Base-by-base conservation (phyloP, 2,113 vertebrate species). In the Notothenia rossii region DNA sequence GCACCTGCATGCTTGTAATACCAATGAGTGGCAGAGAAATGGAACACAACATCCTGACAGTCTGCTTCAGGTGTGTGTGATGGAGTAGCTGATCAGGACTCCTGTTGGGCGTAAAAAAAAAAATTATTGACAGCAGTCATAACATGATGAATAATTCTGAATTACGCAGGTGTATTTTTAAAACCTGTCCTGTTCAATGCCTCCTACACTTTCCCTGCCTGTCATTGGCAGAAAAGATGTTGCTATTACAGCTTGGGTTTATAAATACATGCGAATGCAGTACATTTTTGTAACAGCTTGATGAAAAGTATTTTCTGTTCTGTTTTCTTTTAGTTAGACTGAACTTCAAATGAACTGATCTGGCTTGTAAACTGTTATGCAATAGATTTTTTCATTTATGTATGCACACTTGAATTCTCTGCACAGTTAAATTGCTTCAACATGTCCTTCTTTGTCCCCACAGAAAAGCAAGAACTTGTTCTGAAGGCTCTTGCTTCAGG, bases 391-490 rank as follows among this genome's bases (percentile, higher is more conserved):
- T 1, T 43, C 12, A 18, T 56, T 17, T 25, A 14, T 50, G n/a
- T 18, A 46, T 20, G 69, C 48, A 29, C 45, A 10, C 43, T 4
- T 29, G 20, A 68, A 61, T 67, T 36, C 7, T 58, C n/a, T 63
- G 17, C 17, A 36, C 2, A 49, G 43, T 87, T 69, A 77, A 72
- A 79, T 80, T 56, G 65, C 45, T 56, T 77, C 1, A 76, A 62
- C 55, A 7, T 86, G 13, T 84, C 10, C 49, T 86, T 85, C 43
- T 93, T 62, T 80, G 63, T 92, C 60, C 36, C 36, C 86, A 86
- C 91, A 95, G 91, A 94, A 96, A 93, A 93, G 88, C 91, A 95
- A 95, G 93, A 95, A 95, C 87, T 92, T 94, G 89, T 94, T 95
- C 94, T 76, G 1, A 95, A 94, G 94, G 83, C 69, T 89, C 55